These are phyloP conservation scores for Hippasteria phrygiana DNA, from an alignment of 53 echinoderm and acorn worm species.

Conservation along the genomic window DNA sequence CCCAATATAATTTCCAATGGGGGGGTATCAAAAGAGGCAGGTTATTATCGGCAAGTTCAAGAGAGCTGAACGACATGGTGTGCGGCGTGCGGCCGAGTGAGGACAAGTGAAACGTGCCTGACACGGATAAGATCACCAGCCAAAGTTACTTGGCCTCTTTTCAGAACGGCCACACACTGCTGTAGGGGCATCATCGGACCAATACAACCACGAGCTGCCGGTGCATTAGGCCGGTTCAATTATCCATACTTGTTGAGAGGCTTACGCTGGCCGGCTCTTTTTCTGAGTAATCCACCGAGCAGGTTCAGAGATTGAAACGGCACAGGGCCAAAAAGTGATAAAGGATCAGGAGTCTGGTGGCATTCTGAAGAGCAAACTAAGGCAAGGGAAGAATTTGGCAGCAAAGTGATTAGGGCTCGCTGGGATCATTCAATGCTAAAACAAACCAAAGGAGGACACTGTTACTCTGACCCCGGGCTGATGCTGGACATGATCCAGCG, in stretches of 20 bases:
- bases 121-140: background rate
- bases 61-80: slow-evolving; percentile 48
- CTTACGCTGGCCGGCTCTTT: background rate
- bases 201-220: background rate
- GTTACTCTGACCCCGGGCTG: background rate
- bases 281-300: background rate
- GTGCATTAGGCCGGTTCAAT: slow-evolving; percentile 14
- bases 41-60: slow-evolving; percentile 48
- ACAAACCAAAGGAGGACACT: background rate
- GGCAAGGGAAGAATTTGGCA: background rate
- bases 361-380: background rate
- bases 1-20: slow-evolving; percentile 40
- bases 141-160: slow-evolving; percentile 16
- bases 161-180: background rate
- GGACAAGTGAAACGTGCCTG: slow-evolving; percentile 8
- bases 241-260: slow-evolving; percentile 53
- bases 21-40: slow-evolving; percentile 23
- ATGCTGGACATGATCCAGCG: background rate
- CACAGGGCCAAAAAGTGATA: background rate
- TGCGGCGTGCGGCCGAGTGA: background rate
- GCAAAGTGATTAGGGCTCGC: background rate
- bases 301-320: background rate
- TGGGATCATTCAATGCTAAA: background rate
- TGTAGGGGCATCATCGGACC: background rate
- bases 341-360: background rate